phyloP scores from a whole-genome alignment of 2,113 vertebrate species.

The Myotis brandtii region DNA sequence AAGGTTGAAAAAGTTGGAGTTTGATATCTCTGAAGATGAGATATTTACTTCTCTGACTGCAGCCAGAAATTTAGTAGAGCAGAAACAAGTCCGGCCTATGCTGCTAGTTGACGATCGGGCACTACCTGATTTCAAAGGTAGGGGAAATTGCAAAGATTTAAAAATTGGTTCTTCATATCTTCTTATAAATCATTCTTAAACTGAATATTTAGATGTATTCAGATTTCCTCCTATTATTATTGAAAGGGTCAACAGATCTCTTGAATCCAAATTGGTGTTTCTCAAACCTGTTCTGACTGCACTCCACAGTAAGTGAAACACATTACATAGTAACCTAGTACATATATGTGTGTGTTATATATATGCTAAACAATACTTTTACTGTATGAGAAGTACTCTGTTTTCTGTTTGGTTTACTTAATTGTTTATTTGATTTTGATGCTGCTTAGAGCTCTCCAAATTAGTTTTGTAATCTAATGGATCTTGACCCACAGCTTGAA shows the following conservation, averaged over 20 bases:
- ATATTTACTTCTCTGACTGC: slow-evolving; percentile 97
- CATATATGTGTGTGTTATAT: neutral
- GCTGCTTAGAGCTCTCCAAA: neutral
- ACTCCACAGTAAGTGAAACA: neutral
- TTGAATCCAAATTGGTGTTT: slow-evolving; percentile 17
- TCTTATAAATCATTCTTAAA: neutral
- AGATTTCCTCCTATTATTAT: neutral
- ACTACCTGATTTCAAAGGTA: slow-evolving; percentile 94
- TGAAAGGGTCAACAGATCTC: neutral
- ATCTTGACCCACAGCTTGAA: neutral
- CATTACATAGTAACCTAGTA: neutral
- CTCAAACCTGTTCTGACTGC: neutral
- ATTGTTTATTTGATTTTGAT: slow-evolving; percentile 24
- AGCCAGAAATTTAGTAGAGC: slow-evolving; percentile 93
- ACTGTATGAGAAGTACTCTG: neutral
- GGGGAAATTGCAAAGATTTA: neutral
- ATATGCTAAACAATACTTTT: neutral
- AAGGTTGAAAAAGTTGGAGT: slow-evolving; percentile 89
- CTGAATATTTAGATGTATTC: neutral
- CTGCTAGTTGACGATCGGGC: slow-evolving; percentile 94
- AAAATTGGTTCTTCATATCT: neutral
- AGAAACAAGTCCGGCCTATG: slow-evolving; percentile 91
- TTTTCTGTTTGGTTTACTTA: slow-evolving; percentile 17
- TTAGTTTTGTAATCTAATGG: slow-evolving; percentile 1
- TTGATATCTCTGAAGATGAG: slow-evolving; percentile 93